Evolutionary conservation across 2,797 vertebrate species (phyloP), one percentile per base, ranked within the genome.

Genomic region (Adrianichthys oophorus): DNA sequence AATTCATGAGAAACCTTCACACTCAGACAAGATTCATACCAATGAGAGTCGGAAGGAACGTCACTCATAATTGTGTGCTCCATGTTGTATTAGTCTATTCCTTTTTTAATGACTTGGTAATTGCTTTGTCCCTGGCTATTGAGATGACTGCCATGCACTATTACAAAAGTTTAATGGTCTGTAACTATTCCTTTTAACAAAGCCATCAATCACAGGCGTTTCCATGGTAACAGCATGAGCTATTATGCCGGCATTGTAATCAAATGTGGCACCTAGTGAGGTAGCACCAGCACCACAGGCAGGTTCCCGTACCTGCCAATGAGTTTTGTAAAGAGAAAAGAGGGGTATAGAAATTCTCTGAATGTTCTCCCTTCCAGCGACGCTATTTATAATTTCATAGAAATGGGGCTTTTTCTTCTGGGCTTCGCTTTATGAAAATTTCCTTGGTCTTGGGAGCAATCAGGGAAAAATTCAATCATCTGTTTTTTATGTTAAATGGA

Each of bases 91-190:
- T 85, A 85, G 80, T 83, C 82, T 77, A 72, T 89, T 90, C 76
- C 73, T 58, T 73, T 82, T 84, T 79, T 87, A 86, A 87, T 85
- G 82, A 83, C 83, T 76, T 66, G 72, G 78, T 88, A 90, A 89
- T 90, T 90, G 83, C 87, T 86, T 86, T 85, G 79, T 87, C 73
- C 81, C 80, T 76, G 80, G 82, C 88, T 89, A 89, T 89, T 89
- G 85, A 89, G 83, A 89, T 74, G 85, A 85, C 79, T 89, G 87
- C 84, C 84, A 89, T 82, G 87, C 89, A 79, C 84, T 86, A 88
- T 90, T 89, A 89, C 77, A 70, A 80, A 75, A 76, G 85, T 87
- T 83, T 89, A 89, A 90, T 90, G 84, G 75, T 55, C 73, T 81
- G 82, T 84, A 89, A 87, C 89, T 85, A 87, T 82, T 89, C 71